Evolutionary conservation across 2,888 invertebrate species (phyloP), one percentile per base, ranked within the genome.

Genomic region (Acanthosepion pharaonis): DNA sequence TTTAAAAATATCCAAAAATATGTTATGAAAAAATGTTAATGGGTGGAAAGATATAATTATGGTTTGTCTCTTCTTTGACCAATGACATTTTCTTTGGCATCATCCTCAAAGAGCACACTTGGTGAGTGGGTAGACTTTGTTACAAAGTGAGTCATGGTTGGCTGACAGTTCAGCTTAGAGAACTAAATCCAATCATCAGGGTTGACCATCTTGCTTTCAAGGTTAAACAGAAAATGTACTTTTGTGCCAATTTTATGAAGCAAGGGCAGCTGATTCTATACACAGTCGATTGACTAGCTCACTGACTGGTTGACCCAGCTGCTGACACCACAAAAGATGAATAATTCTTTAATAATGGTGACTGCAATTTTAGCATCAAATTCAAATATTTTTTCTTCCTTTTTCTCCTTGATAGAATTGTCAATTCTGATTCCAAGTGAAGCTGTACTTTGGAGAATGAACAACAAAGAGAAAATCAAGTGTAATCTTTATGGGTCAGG

Each of bases 231-330:
- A n/a, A 78, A 33, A 15, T 78, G 78, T 33, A 18, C 78, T 78
- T 78, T 78, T 78, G 15, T 15, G 78, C 78, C 78, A 78, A 78
- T 9, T 78, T 78, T n/a, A n/a, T 78, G n/a, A 78, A 78, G 11
- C n/a, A 78, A n/a, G 9, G 33, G n/a, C n/a, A 78, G 78, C 78
- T 59, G 59, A 78, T 78, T 78, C n/a, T 78, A 1, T 78, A n/a
- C 23, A 78, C 78, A 33, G 11, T n/a, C n/a, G 23, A 78, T 33
- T 18, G 78, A 78, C 78, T 78, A n/a, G 8, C 78, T n/a, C n/a
- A n/a, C 78, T n/a, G n/a, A 78, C 78, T 78, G n/a, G 33, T 78
- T 78, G 78, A 78, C 78, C 78, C 78, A 33, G 78, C 78, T 78
- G 33, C 78, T 78, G 78, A 78, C 78, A 78, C 8, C 78, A n/a